Base-by-base conservation (phyloP, 2,113 vertebrate genomes). In the Eurypyga helias region DNA sequence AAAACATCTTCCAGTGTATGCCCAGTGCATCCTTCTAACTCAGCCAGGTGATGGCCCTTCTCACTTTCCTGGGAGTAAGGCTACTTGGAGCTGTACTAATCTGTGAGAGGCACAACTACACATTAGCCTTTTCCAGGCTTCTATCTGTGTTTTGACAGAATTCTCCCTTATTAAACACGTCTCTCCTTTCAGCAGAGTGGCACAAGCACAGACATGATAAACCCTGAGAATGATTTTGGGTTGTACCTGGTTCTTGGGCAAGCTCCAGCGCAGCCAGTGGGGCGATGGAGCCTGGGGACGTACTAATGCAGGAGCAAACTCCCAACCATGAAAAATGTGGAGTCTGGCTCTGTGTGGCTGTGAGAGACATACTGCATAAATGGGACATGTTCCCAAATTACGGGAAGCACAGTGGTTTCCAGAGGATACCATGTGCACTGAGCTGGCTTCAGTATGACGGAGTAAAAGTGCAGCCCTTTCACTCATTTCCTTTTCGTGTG, bases 271-370 rank as follows among this genome's bases (percentile, higher is more conserved):
- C 49, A 83, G 14, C 18, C 38, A 7, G 23, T 0, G 1, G 57
- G 28, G 46, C 0, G 1, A 41, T 45, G n/a, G 20, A 80, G 28
- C 24, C 34, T 33, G 11, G 26, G n/a, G 24, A 65, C 5, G 2
- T 29, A 17, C 10, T 23, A 57, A n/a, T 0, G 2, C 41, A 19
- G 46, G 25, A 51, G 15, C 23, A 49, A 65, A 58, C 36, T 66
- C 28, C 45, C 0, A 1, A 3, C 18, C 0, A 0, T 11, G 20
- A 31, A 69, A 93, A 89, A 54, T 1, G 3, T 1, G 0, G 41
- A 65, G 41, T 0, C 0, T 0, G 0, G 29, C 15, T 17, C 12
- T 33, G 38, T 77, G 34, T n/a, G 70, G 76, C 60, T 43, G 36
- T 23, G 25, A 49, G 28, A 91, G 54, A 38, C 33, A 24, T 4